These are phyloP conservation scores for Cheirogaleus medius DNA, from an alignment of 2,113 vertebrate species.

Conservation along the genomic window DNA sequence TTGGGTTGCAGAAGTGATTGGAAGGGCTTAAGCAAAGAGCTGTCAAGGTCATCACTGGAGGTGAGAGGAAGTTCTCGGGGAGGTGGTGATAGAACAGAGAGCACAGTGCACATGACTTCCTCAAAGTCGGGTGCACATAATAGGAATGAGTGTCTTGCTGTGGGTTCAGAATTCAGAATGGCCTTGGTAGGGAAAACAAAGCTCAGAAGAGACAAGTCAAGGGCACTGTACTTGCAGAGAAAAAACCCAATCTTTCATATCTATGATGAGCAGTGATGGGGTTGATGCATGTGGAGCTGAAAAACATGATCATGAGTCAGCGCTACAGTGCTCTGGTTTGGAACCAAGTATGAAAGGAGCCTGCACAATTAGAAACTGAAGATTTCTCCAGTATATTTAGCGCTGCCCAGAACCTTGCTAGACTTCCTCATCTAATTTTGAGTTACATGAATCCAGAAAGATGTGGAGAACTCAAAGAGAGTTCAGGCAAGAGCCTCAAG, in stretches of 20 bases:
- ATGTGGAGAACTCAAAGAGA: not conserved
- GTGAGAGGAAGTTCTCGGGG: not conserved
- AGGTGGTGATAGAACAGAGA: not conserved
- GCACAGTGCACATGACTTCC: not conserved
- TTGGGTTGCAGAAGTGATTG: not conserved
- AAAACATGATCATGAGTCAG: constrained; percentile 15
- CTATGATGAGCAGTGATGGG: not conserved
- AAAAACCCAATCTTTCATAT: not conserved
- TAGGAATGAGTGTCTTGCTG: not conserved
- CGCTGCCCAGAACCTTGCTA: not conserved
- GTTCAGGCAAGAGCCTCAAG: not conserved
- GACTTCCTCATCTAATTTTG: constrained; percentile 10
- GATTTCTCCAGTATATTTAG: not conserved
- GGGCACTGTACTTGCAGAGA: not conserved
- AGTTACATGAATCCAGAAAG: not conserved
- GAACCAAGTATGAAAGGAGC: not conserved
- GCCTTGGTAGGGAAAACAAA: not conserved
- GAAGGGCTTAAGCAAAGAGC: not conserved
- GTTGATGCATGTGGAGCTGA: not conserved
- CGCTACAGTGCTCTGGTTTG: not conserved
- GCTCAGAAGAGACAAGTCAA: not conserved
- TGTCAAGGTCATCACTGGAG: not conserved
- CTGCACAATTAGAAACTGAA: not conserved
- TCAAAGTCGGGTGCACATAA: not conserved
- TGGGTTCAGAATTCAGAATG: not conserved